Evolutionary conservation across 2,888 invertebrate species (phyloP).

Genomic region (Sepioteuthis lessoniana): DNA sequence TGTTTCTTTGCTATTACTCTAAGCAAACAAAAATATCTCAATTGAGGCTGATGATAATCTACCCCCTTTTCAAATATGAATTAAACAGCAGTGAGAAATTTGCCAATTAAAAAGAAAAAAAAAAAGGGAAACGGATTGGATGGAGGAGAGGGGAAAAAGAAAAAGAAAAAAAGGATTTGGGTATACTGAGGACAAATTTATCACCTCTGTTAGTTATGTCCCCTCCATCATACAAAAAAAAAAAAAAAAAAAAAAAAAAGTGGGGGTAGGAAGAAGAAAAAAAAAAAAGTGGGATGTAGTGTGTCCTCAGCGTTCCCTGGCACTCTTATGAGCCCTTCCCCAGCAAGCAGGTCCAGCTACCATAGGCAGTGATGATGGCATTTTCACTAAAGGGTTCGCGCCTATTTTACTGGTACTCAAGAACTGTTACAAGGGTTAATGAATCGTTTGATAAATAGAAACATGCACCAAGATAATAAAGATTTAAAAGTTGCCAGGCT

Average conservation of each 20-base stretch:
- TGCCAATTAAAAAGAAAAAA: neutral
- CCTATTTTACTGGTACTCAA: neutral
- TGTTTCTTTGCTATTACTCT: neutral
- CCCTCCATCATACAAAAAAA: too few species aligned
- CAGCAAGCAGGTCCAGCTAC: constrained; percentile 48
- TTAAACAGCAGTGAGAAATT: neutral
- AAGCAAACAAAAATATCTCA: neutral
- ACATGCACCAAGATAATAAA: neutral
- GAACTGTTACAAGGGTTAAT: neutral
- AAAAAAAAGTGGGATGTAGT: neutral
- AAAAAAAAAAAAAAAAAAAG: neutral
- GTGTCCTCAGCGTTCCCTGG: neutral
- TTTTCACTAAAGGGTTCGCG: neutral
- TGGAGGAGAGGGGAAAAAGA: too few species aligned
- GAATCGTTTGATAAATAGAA: neutral
- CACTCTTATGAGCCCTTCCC: constrained; percentile 36
- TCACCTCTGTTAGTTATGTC: neutral
- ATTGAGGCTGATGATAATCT: neutral
- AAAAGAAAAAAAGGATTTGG: neutral
- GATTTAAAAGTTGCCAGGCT: neutral
- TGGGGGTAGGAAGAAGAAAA: neutral
- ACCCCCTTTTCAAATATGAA: neutral
- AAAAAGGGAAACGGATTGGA: too few species aligned
- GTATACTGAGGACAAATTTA: neutral
- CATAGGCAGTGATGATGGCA: neutral